Percentiles rank a stretch among this genome's conserved stretches.
phyloP scores from a whole-genome alignment of 2,113 vertebrate species.

The Dolichallabes microphthalmus region DNA sequence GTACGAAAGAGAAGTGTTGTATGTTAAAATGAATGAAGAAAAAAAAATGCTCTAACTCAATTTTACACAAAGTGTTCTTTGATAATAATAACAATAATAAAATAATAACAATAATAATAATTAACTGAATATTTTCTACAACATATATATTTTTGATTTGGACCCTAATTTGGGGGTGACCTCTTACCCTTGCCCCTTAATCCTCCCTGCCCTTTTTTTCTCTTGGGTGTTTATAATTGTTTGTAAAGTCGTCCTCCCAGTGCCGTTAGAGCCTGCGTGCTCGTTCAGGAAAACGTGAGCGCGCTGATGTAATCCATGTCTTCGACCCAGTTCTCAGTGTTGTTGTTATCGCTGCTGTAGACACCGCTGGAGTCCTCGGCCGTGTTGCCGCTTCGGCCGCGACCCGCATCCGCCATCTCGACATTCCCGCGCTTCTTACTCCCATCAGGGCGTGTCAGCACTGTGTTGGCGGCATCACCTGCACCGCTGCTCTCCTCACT shows the following conservation, averaged over 20 bases:
- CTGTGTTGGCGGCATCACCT: neutral
- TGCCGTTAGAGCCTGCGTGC: neutral
- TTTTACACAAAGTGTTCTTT: neutral
- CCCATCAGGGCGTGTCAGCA: too few relatives aligned
- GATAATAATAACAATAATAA: constrained; percentile 1
- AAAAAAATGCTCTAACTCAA: neutral
- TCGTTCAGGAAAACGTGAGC: neutral
- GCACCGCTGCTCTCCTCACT: neutral
- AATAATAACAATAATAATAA: neutral
- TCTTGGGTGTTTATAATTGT: neutral
- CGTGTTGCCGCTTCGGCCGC: neutral
- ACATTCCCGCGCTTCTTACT: neutral
- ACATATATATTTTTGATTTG: neutral
- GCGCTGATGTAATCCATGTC: constrained; percentile 7
- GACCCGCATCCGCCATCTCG: neutral
- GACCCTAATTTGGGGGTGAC: neutral
- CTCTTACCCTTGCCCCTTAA: neutral
- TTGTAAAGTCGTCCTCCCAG: neutral
- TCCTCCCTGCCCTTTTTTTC: too few relatives aligned
- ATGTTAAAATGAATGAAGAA: neutral
- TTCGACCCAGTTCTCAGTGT: neutral
- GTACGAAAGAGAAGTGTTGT: too few relatives aligned
- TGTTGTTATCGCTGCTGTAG: neutral
- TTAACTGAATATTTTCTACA: neutral
- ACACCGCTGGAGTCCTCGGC: neutral